Percentiles rank a stretch among this genome's conserved stretches.
Conservation (phyloP, 2,888 invertebrate genomes). For the Orthosia gothica region DNA sequence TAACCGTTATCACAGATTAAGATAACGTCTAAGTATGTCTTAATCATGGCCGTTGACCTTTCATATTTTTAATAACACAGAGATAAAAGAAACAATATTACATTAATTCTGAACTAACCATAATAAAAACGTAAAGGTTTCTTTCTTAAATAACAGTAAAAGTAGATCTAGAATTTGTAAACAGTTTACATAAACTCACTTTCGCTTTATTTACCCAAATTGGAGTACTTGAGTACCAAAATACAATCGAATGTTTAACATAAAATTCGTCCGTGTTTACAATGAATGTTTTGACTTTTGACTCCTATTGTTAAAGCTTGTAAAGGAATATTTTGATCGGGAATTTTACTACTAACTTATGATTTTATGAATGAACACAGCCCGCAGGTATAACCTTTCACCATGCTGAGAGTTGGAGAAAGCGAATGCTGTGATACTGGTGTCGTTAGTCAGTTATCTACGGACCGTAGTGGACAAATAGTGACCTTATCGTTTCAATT, state of each 20-base stretch:
- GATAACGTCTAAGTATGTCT: conserved; percentile 41
- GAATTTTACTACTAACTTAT: conserved; percentile 10
- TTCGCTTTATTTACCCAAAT: conserved; percentile 18
- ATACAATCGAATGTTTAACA: conserved; percentile 13
- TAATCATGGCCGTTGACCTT: conserved; percentile 66
- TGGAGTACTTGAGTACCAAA: not conserved
- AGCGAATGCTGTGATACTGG: conserved; percentile 55
- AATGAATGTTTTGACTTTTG: conserved; percentile 36
- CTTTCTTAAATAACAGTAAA: conserved; percentile 40
- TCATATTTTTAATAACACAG: conserved; percentile 43
- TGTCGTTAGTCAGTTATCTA: conserved; percentile 38
- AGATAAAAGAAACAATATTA: conserved; percentile 46
- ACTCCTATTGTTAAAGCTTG: conserved; percentile 28
- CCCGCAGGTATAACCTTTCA: conserved; percentile 65
- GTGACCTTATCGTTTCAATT: conserved; percentile 30
- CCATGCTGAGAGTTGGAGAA: conserved; percentile 58
- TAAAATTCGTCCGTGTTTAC: conserved; percentile 6
- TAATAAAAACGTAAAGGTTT: not conserved
- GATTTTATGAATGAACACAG: conserved; percentile 50
- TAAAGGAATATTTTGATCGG: not conserved
- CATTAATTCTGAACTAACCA: conserved; percentile 15
- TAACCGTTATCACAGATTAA: conserved; percentile 55
- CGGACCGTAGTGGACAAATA: conserved; percentile 17
- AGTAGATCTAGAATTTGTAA: conserved; percentile 17
- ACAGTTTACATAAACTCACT: conserved; percentile 15